phyloP scores from a whole-genome alignment of 2,888 invertebrate genomes.

The Belgica antarctica region DNA sequence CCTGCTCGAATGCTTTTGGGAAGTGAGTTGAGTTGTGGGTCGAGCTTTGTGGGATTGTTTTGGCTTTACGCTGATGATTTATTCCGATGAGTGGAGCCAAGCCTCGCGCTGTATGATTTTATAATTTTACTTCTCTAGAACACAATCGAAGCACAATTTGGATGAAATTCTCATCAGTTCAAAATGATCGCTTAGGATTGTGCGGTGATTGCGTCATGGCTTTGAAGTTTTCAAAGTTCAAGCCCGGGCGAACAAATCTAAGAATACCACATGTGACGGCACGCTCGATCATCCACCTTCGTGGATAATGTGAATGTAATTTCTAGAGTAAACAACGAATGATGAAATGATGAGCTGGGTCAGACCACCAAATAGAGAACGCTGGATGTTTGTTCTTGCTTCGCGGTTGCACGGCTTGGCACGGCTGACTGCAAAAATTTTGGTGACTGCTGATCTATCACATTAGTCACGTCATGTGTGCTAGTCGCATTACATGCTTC shows the following conservation, averaged over 20 bases:
- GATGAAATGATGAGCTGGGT: background rate
- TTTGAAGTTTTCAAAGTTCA: no score
- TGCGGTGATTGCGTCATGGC: no score
- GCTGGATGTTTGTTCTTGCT: background rate
- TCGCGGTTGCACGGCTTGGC: background rate
- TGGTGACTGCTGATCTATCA: background rate
- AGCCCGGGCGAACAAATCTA: no score
- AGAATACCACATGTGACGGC: no score
- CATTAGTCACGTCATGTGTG: background rate
- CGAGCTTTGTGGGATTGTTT: background rate
- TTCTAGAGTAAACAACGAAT: slow-evolving; percentile 14
- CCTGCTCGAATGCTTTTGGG: background rate
- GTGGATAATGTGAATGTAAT: slow-evolving; percentile 18
- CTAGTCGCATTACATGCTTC: background rate
- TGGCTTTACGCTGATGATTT: background rate
- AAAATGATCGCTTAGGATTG: background rate
- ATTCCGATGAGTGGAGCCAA: background rate
- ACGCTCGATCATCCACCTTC: no score
- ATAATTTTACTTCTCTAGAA: background rate
- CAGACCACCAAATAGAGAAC: background rate
- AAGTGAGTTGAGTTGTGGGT: no score
- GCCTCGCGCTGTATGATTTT: background rate
- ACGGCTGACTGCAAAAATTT: background rate
- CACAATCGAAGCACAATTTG: background rate
- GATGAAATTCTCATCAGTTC: background rate